Evolutionary conservation across 2,797 vertebrate species (phyloP).

Genomic region (Pseudochirops cupreus): DNA sequence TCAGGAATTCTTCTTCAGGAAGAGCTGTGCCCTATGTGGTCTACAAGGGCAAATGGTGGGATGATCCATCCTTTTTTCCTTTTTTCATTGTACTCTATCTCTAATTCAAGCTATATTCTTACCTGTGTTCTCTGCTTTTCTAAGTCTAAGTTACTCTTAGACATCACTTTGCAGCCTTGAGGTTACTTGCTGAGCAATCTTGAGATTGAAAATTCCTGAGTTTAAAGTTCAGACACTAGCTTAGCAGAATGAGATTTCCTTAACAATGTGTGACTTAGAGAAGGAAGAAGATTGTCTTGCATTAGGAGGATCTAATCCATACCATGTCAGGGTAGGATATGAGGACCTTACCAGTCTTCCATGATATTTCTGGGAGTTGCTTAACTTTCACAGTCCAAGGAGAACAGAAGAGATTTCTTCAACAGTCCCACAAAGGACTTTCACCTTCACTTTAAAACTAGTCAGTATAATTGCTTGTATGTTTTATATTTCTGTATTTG

Average conservation of each 20-base stretch:
- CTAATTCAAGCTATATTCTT: not conserved
- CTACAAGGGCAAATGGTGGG: no score
- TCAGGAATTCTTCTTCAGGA: no score
- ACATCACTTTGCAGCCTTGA: not conserved
- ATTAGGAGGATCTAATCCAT: not conserved
- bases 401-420: not conserved
- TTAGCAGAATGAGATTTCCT: not conserved
- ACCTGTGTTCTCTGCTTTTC: not conserved
- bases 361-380: not conserved
- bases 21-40: no score
- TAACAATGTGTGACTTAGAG: not conserved
- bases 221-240: not conserved
- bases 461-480: no score
- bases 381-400: not conserved
- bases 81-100: not conserved
- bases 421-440: not conserved
- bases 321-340: not conserved
- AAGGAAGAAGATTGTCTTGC: not conserved
- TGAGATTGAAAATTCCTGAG: no score
- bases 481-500: not conserved
- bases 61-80: not conserved
- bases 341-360: not conserved
- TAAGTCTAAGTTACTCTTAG: not conserved
- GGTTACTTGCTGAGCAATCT: no score
- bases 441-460: not conserved